Evolutionary conservation across 1,140 invertebrate genomes (phyloP).

Genomic region (Drosophila kurseongensis): DNA sequence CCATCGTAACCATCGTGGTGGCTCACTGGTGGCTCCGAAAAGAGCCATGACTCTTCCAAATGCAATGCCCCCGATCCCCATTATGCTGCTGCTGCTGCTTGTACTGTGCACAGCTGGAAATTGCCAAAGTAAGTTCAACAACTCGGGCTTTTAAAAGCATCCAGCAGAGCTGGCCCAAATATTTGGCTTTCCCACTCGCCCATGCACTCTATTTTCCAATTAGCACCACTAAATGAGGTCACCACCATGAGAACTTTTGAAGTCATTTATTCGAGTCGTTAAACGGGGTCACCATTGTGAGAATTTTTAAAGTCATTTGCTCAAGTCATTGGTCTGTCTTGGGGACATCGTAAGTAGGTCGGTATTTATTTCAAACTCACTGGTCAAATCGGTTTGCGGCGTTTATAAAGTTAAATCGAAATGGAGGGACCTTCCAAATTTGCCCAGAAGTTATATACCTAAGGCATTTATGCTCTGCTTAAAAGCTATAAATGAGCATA

Average conservation of each 20-base stretch:
- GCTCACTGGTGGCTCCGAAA: conserved; percentile 9
- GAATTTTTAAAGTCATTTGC: neutral
- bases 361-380: neutral
- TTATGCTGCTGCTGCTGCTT: conserved; percentile 61
- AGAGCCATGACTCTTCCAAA: conserved; percentile 56
- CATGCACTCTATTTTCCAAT: conserved; percentile 12
- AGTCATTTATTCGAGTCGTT: neutral
- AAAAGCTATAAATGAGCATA: no score
- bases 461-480: no score
- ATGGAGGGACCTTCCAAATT: no score
- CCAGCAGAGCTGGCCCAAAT: conserved; percentile 5
- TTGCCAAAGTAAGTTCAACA: conserved; percentile 68
- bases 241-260: neutral
- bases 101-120: conserved; percentile 64
- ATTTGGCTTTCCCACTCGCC: neutral
- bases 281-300: neutral
- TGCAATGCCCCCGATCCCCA: conserved; percentile 31
- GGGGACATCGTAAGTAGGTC: neutral
- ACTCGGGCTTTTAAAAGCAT: neutral
- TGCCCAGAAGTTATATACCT: no score
- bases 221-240: conserved; percentile 7
- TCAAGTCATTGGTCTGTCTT: neutral
- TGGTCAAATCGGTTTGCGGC: neutral
- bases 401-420: neutral
- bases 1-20: no score